Evolutionary conservation across 2,113 vertebrate genomes (phyloP).

Genomic region (Caracal caracal): DNA sequence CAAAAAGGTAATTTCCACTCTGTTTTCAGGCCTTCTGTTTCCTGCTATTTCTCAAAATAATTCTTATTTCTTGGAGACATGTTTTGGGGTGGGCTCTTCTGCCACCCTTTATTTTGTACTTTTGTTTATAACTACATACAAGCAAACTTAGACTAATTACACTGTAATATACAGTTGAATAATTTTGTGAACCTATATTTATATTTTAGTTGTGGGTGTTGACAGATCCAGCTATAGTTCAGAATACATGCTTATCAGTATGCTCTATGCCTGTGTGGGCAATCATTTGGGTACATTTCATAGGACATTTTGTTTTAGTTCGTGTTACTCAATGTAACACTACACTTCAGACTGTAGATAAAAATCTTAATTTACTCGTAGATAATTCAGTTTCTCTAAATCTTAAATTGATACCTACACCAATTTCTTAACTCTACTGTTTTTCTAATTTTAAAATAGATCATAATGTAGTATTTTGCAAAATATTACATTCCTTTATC

Average conservation of each 20-base stretch:
- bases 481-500: neutral
- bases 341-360: neutral
- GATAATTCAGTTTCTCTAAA: neutral
- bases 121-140: neutral
- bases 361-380: neutral
- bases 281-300: constrained; percentile 17
- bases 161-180: neutral
- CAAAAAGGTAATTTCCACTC: neutral
- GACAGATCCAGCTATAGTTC: neutral
- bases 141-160: neutral
- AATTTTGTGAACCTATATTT: neutral
- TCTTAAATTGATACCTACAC: neutral
- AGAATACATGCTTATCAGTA: neutral
- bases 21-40: neutral
- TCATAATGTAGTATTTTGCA: neutral
- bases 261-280: neutral
- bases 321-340: neutral
- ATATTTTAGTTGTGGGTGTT: neutral
- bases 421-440: neutral
- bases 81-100: neutral
- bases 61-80: neutral
- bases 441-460: neutral
- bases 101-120: neutral
- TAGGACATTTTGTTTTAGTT: neutral
- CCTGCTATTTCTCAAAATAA: neutral